Conservation (phyloP, 2,113 vertebrate genomes). For the Aldabrachelys gigantea region DNA sequence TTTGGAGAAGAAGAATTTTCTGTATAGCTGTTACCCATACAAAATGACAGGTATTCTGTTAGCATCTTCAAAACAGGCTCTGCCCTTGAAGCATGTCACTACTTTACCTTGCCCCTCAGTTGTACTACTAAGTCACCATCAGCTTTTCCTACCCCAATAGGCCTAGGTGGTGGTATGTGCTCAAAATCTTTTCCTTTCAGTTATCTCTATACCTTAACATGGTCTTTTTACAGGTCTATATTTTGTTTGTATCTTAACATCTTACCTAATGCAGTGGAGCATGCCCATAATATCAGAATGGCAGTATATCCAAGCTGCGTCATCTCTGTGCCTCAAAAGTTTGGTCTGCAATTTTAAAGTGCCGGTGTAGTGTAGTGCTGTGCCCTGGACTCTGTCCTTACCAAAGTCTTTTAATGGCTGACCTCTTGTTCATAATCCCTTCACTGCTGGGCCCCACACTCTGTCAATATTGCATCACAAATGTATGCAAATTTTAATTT, state of each 20-base stretch:
- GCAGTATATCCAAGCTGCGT: not conserved
- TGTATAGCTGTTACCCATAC: not conserved
- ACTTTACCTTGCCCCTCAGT: not conserved
- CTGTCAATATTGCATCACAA: not conserved
- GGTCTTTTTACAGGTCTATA: not conserved
- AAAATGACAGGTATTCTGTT: not conserved
- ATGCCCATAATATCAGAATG: not conserved
- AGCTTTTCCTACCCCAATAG: not conserved
- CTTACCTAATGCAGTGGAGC: not conserved
- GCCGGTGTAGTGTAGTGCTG: not conserved
- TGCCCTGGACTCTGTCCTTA: not conserved
- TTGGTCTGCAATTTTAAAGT: not conserved
- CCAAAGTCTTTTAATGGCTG: not conserved
- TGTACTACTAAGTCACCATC: not conserved
- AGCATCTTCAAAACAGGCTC: not conserved
- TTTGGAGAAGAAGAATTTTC: not conserved
- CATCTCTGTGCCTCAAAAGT: not conserved
- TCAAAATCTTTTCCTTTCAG: not conserved
- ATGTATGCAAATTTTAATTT: not conserved
- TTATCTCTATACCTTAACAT: not conserved
- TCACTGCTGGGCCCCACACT: not conserved
- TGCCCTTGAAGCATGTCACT: not conserved
- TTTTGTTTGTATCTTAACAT: not conserved
- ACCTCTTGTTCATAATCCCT: not conserved
- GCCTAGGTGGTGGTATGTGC: not conserved